Conservation (phyloP, 2,888 invertebrate species). For the Drosophila pegasa region DNA sequence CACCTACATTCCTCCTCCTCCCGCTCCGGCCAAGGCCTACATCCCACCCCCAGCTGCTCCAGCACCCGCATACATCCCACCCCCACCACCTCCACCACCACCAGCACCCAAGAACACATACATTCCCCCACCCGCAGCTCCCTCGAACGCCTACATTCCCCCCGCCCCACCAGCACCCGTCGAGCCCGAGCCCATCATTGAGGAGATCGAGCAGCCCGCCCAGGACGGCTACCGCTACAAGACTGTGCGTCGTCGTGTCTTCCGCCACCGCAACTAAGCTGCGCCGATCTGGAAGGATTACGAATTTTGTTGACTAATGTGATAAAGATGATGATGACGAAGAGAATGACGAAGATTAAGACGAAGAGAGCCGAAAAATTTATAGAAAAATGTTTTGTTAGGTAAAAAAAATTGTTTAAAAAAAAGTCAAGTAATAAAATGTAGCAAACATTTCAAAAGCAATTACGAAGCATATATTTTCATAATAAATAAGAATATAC, state of each 20-base stretch:
- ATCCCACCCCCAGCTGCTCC: conserved; percentile 52
- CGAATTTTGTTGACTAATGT: conserved; percentile 67
- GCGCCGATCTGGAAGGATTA: neutral
- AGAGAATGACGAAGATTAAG: too few species aligned
- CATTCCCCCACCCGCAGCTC: conserved; percentile 65
- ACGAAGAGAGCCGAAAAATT: neutral
- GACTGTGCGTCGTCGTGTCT: conserved; percentile 75
- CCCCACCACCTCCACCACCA: conserved; percentile 61
- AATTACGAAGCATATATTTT: too few species aligned
- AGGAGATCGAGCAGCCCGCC: conserved; percentile 71
- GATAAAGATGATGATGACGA: conserved; percentile 29
- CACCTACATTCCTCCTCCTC: conserved; percentile 58
- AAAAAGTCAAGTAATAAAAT: neutral
- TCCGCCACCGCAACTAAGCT: conserved; percentile 70
- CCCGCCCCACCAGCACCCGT: conserved; percentile 61
- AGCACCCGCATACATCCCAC: conserved; percentile 42
- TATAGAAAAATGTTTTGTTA: conserved; percentile 41
- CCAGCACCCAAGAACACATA: conserved; percentile 68
- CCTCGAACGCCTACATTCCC: conserved; percentile 60
- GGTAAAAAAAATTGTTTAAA: conserved; percentile 11
- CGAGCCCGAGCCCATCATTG: conserved; percentile 48
- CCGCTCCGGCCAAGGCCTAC: conserved; percentile 43
- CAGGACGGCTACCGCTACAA: conserved; percentile 75
- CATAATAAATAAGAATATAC: too few species aligned
- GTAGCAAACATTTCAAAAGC: neutral